Base-by-base conservation (phyloP, 2,888 invertebrate species). In the Mesorhabditis sp. region DNA sequence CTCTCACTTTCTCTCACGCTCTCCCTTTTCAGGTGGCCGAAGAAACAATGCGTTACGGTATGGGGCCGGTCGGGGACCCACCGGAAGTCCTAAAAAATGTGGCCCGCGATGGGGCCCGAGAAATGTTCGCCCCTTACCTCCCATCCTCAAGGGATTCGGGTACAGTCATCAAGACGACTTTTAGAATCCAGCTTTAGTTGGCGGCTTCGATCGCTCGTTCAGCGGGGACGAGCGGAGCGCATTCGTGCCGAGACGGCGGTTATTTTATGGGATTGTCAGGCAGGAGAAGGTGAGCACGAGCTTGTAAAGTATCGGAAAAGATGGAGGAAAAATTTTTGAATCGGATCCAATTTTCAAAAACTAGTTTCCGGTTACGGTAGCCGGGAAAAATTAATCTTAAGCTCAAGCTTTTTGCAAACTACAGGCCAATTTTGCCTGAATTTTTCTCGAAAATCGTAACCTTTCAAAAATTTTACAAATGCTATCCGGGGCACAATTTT, bases 191-290 rank as follows among this genome's bases (percentile, higher is more conserved):
- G 28, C 58, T 2, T n/a, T 50, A 50, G 58, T 10, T n/a, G n/a
- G n/a, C 7, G 7, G 10, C 58, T 50, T 13, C n/a, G 58, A 50
- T 50, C 58, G 58, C 7, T 10, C n/a, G 58, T 50, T n/a, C 10
- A 50, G 58, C n/a, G 58, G 10, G 58, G 58, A 50, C 2, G n/a
- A 50, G 7, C 58, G 58, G 10, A 13, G 74, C 7, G 71, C 76
- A 45, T 81, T 77, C 70, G 72, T 75, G 43, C 82, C 83, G 0
- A 73, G 83, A 1, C 79, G 79, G 50, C 72, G 82, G 7, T 61
- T 83, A 1, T 69, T 83, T 62, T 77, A 76, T 67, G 72, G 76
- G 6, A 67, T 73, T 10, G 70, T 74, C 66, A 69, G 72, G 7
- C 77, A 75, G 41, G 75, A 68, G 43, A 68, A 62, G 63, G 63